A percentile compares a stretch with the other conserved stretches of the same genome.
phyloP scores from a whole-genome alignment of 2,888 invertebrate species.

The Euphydryas editha region DNA sequence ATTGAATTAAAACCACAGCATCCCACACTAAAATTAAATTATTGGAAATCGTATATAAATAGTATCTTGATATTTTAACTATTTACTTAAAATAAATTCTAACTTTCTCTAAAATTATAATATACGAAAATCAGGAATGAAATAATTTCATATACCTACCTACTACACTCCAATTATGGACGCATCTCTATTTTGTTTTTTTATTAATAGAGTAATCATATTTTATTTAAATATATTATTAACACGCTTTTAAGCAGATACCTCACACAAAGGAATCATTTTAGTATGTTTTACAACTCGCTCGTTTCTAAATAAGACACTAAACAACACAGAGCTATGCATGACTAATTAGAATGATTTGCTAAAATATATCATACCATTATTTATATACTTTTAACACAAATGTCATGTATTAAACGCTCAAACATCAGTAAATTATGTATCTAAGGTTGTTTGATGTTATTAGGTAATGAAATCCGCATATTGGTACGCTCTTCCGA shows the following conservation, averaged over 20 bases:
- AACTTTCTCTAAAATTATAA: neutral
- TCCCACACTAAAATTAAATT: no score
- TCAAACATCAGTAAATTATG: neutral
- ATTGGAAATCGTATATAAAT: no score
- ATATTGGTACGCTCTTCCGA: conserved; percentile 67
- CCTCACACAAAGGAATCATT: neutral
- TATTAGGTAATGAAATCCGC: conserved; percentile 61
- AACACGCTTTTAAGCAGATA: neutral
- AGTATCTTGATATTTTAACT: no score
- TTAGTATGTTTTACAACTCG: neutral
- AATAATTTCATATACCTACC: neutral
- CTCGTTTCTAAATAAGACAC: neutral
- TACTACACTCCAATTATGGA: neutral
- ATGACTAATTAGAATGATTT: neutral
- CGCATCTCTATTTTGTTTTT: neutral
- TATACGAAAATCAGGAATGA: neutral
- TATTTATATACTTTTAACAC: neutral
- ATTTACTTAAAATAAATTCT: neutral
- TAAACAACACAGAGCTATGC: neutral
- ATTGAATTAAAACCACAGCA: no score
- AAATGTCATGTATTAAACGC: conserved; percentile 9
- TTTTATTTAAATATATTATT: neutral
- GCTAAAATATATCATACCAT: neutral
- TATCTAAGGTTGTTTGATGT: conserved; percentile 53
- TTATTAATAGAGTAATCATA: neutral